Conservation (phyloP, 2,113 vertebrate species). For the Chlorocebus sabaeus region DNA sequence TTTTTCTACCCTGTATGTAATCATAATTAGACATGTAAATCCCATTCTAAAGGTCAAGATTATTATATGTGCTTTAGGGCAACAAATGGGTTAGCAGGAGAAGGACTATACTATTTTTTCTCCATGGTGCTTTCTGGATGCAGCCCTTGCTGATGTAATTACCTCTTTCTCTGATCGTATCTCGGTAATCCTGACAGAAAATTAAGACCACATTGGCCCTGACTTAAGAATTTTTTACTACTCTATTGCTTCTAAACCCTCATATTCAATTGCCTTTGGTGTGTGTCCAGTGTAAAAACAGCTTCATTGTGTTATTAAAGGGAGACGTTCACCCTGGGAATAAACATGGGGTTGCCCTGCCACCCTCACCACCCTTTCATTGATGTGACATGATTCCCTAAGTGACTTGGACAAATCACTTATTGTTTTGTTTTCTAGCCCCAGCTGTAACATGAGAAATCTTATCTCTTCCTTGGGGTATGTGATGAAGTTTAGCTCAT, state of each 20-base stretch:
- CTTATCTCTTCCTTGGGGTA: neutral
- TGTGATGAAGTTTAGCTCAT: neutral
- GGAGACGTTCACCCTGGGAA: neutral
- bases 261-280: neutral
- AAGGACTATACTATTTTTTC: neutral
- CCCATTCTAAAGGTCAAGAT: neutral
- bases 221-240: neutral
- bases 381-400: neutral
- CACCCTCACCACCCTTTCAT: neutral
- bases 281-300: neutral
- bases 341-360: neutral
- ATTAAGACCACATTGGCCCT: neutral
- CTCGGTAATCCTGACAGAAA: neutral
- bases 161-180: neutral
- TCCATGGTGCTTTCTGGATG: neutral
- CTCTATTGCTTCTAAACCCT: neutral
- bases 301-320: neutral
- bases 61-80: neutral
- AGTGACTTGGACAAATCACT: neutral
- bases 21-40: neutral
- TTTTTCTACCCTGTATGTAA: neutral
- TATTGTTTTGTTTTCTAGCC: constrained; percentile 33
- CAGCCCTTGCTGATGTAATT: neutral
- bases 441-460: neutral
- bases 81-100: neutral